These are phyloP conservation scores for Merodon equestris DNA, from an alignment of 2,888 invertebrate genomes.

Conservation along the genomic window DNA sequence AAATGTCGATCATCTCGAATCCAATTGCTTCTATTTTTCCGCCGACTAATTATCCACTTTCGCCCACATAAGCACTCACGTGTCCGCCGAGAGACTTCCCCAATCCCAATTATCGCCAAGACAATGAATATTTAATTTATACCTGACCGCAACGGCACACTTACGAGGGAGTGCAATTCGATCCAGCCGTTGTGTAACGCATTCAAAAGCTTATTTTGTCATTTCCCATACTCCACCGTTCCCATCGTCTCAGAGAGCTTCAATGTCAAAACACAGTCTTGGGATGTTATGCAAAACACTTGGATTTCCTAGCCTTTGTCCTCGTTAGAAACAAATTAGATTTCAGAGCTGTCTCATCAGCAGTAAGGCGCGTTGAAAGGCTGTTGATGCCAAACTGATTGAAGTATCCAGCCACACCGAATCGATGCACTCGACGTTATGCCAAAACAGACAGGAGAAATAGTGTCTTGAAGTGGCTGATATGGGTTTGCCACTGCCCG, in stretches of 20 bases:
- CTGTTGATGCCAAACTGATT: slow-evolving; percentile 51
- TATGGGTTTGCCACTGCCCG: slow-evolving; percentile 1
- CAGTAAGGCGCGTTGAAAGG: slow-evolving; percentile 25
- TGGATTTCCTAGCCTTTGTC: slow-evolving; percentile 42
- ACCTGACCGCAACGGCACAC: too few relatives aligned
- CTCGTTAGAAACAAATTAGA: slow-evolving; percentile 59
- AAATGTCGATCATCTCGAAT: too few relatives aligned
- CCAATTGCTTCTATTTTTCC: not conserved
- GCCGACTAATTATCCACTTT: slow-evolving; percentile 13
- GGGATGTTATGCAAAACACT: not conserved
- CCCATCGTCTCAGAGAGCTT: too few relatives aligned
- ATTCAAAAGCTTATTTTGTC: too few relatives aligned
- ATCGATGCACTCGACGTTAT: slow-evolving; percentile 22
- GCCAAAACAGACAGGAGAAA: too few relatives aligned
- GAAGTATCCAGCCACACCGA: slow-evolving; percentile 7
- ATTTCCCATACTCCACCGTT: too few relatives aligned
- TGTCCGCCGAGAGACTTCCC: not conserved
- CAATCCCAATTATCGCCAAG: not conserved
- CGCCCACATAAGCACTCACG: slow-evolving; percentile 1
- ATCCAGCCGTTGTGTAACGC: too few relatives aligned
- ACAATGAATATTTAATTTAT: slow-evolving; percentile 1
- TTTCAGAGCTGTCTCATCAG: not conserved
- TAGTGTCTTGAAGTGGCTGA: too few relatives aligned
- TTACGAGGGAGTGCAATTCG: too few relatives aligned
- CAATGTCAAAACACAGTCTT: too few relatives aligned